A percentile compares a stretch with the other conserved stretches of the same genome.
phyloP scores from a whole-genome alignment of 2,113 vertebrate species.

The Phrynosoma platyrhinos region DNA sequence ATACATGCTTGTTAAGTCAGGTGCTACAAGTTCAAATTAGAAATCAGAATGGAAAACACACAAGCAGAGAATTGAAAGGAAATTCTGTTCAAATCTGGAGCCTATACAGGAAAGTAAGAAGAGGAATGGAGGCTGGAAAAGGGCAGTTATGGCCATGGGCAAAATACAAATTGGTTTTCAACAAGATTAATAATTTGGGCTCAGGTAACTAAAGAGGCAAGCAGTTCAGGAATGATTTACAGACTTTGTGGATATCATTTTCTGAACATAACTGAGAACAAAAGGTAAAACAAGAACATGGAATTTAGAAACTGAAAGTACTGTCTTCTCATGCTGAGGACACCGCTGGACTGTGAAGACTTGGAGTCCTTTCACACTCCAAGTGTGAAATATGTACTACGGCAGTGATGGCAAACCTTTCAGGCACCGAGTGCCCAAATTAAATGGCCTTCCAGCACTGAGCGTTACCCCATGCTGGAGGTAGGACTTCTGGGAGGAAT shows the following conservation, averaged over 20 bases:
- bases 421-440: too few species aligned
- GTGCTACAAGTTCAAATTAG: background rate
- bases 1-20: conserved; percentile 40
- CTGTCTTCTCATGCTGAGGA: too few species aligned
- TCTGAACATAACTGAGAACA: background rate
- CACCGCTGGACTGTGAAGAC: too few species aligned
- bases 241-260: background rate
- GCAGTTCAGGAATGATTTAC: too few species aligned
- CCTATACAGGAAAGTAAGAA: background rate
- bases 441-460: too few species aligned
- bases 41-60: background rate
- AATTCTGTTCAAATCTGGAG: conserved; percentile 37
- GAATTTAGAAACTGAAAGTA: too few species aligned
- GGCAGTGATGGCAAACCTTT: too few species aligned
- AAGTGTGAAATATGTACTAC: too few species aligned
- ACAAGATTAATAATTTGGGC: background rate
- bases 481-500: too few species aligned
- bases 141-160: background rate
- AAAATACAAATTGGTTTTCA: background rate
- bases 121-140: conserved; percentile 1
- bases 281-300: too few species aligned
- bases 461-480: too few species aligned
- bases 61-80: conserved; percentile 2
- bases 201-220: background rate
- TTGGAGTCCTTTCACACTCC: too few species aligned